Evolutionary conservation across 2,797 vertebrate species (phyloP).

Genomic region (Aeoliscus strigatus): DNA sequence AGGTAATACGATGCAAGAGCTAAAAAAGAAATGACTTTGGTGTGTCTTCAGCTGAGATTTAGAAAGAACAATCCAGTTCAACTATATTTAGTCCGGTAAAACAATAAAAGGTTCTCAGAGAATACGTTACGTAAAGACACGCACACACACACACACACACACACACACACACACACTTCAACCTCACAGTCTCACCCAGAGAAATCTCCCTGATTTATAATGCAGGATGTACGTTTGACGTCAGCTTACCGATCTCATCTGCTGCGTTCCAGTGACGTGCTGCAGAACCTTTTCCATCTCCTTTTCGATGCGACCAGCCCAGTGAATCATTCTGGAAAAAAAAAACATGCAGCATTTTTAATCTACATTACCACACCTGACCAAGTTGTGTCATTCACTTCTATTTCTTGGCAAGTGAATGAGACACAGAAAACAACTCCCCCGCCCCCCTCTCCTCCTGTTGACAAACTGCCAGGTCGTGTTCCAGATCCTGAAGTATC

Average conservation of each 20-base stretch:
- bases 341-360: conserved; percentile 29
- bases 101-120: background rate
- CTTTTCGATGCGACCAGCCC: conserved; percentile 95
- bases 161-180: background rate
- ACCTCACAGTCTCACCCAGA: conserved; percentile 14
- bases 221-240: conserved; percentile 37
- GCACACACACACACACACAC: conserved; percentile 6
- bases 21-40: too few relatives aligned
- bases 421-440: conserved; percentile 5
- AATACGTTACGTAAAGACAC: background rate
- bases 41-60: too few relatives aligned
- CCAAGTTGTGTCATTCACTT: conserved; percentile 7
- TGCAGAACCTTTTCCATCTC: conserved; percentile 95
- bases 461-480: conserved; percentile 24
- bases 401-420: conserved; percentile 9
- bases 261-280: conserved; percentile 91
- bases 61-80: background rate
- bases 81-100: background rate
- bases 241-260: conserved; percentile 89
- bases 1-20: too few relatives aligned
- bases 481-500: conserved; percentile 11
- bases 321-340: conserved; percentile 91
- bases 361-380: conserved; percentile 21
- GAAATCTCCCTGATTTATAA: conserved; percentile 41
- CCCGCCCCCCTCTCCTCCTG: conserved; percentile 16